These are phyloP conservation scores for Macrobrachium nipponense DNA, from an alignment of 1,140 invertebrate genomes.

Conservation along the genomic window DNA sequence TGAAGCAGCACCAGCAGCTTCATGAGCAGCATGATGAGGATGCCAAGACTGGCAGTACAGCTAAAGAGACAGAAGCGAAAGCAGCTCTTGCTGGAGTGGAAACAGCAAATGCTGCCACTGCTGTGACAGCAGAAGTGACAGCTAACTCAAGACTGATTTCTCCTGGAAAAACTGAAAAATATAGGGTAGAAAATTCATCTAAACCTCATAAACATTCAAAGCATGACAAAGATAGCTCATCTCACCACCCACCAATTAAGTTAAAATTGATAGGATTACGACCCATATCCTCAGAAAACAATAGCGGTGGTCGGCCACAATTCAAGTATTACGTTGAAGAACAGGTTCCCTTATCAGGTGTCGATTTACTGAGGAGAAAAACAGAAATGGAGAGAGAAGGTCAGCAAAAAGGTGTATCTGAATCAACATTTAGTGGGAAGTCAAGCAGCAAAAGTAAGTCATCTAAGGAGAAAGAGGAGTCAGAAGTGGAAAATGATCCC, in stretches of 20 bases:
- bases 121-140: not conserved
- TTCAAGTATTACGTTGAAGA: slow-evolving; percentile 64
- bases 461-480: slow-evolving; percentile 35
- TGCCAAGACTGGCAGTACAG: slow-evolving; percentile 34
- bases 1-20: slow-evolving; percentile 80
- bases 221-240: slow-evolving; percentile 27
- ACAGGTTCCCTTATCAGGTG: slow-evolving; percentile 74
- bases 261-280: slow-evolving; percentile 60
- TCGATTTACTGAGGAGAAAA: slow-evolving; percentile 68
- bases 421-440: slow-evolving; percentile 12
- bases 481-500: slow-evolving; percentile 44
- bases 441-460: slow-evolving; percentile 14
- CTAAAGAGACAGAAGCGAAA: slow-evolving; percentile 41
- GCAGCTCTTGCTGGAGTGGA: slow-evolving; percentile 1
- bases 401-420: slow-evolving; percentile 6
- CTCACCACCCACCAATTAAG: slow-evolving; percentile 59
- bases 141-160: not conserved
- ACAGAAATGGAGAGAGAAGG: slow-evolving; percentile 61
- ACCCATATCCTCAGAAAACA: slow-evolving; percentile 25
- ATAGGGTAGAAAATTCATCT: no score
- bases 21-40: slow-evolving; percentile 69
- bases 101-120: not conserved
- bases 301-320: slow-evolving; percentile 47
- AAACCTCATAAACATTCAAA: slow-evolving; percentile 20
- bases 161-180: no score